Evolutionary conservation across 2,113 vertebrate genomes (phyloP).

Genomic region (Cacatua alba): DNA sequence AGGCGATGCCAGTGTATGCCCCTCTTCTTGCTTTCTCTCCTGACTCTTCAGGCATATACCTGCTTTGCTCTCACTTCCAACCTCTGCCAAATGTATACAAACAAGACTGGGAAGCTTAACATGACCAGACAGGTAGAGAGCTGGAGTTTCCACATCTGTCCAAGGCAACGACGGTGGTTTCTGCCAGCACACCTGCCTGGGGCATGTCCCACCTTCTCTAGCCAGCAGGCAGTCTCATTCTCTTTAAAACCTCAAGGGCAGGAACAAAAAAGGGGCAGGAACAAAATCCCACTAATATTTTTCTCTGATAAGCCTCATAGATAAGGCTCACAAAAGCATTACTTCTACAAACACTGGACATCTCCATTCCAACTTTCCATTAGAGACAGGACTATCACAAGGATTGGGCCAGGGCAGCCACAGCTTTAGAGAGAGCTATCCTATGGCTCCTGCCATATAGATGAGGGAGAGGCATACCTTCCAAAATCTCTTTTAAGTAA

Average conservation of each 20-base stretch:
- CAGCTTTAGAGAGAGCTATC: not conserved
- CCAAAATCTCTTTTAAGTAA: not conserved
- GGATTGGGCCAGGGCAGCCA: not conserved
- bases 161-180: not conserved
- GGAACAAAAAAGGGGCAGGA: not conserved
- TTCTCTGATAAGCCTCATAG: not conserved
- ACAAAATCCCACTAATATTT: not conserved
- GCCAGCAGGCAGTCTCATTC: not conserved
- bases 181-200: not conserved
- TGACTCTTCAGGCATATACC: not conserved
- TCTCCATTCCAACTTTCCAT: not conserved
- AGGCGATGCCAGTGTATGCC: not conserved
- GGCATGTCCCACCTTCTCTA: not conserved
- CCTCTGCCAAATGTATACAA: not conserved
- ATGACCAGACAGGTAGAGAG: not conserved
- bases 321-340: not conserved
- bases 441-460: not conserved
- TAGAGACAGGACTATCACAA: not conserved
- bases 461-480: not conserved
- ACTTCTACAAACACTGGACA: not conserved
- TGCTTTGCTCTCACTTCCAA: not conserved
- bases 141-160: not conserved
- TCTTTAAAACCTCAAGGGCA: not conserved
- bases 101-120: not conserved
- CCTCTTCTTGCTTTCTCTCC: not conserved